A percentile compares a stretch with the other conserved stretches of the same genome.
Evolutionary conservation across 2,797 vertebrate genomes (phyloP).

Genomic region (Aselliscus stoliczkanus): DNA sequence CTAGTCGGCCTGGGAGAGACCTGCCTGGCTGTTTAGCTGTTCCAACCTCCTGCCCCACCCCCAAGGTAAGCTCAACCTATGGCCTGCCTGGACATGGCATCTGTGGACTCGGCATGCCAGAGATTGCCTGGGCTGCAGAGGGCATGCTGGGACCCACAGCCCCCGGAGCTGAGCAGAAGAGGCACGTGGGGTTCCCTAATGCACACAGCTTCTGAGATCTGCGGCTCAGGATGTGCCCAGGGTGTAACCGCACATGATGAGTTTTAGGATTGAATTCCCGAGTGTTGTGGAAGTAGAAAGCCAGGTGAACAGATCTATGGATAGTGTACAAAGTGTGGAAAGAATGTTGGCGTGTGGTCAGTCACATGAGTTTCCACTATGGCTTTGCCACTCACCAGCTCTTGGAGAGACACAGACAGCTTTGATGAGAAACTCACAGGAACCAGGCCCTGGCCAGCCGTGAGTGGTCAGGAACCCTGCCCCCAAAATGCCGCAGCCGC

Average conservation of each 20-base stretch:
- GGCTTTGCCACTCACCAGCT: neutral
- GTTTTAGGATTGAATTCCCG: neutral
- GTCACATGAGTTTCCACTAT: neutral
- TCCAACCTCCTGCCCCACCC: too few relatives aligned
- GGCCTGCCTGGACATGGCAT: neutral
- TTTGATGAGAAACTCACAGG: neutral
- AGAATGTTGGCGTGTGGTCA: rapidly evolving
- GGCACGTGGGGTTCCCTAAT: neutral
- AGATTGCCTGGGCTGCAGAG: neutral
- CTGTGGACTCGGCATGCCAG: neutral
- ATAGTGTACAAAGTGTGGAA: too few relatives aligned
- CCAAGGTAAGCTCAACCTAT: rapidly evolving
- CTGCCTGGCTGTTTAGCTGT: rapidly evolving
- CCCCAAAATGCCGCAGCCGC: neutral
- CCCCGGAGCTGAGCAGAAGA: neutral
- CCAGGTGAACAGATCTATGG: neutral
- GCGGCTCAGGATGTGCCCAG: too few relatives aligned
- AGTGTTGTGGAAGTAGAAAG: neutral
- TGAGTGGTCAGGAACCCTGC: neutral
- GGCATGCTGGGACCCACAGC: neutral
- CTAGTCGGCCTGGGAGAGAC: neutral
- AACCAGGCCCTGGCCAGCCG: neutral
- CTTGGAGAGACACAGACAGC: neutral
- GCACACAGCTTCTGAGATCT: too few relatives aligned
- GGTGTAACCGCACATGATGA: rapidly evolving